Base-by-base conservation (phyloP, 2,888 invertebrate genomes). In the Bombylius discolor region DNA sequence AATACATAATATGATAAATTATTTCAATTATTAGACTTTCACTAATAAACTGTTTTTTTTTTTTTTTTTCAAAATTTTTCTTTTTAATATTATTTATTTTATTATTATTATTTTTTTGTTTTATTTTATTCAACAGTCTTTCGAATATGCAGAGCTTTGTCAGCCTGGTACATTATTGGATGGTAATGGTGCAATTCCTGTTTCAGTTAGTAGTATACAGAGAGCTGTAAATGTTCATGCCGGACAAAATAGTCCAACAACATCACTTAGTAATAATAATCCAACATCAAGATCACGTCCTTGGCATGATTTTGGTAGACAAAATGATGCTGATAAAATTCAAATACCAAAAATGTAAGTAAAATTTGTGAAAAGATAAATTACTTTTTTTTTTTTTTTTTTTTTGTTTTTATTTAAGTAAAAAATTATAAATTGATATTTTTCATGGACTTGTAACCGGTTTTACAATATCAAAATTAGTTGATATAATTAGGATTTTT, bases 301-400 rank as follows among this genome's bases (percentile, higher is more conserved):
- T 64, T 93, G 91, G 92, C 93, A 92, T 76, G 94, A 93, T 78
- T 94, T 92, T 75, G 93, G 91, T 56, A 81, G 93, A 62, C 92
- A 92, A 72, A 91, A 91, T 70, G 93, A 94, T 74, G 90, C 90
- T 56, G 94, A 94, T 76, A 94, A 94, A 81, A 91, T 96, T 71
- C 93, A 95, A 79, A 96, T 96, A 78, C 92, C 94, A 74, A 96
- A 96, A 87, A 81, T 94, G 94, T 95, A 79, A 91, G 93, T 88
- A 70, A 36, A 36, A 5, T 2, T 23, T 23, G 23, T 23, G 1
- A 23, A 23, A 23, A 23, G 23, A 23, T 23, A 23, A 23, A 23
- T 23, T 23, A 23, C 23, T 23, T 23, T 23, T 23, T 23, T 23
- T 23, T 23, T 23, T 23, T 23, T 23, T 23, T 23, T 23, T 23